Evolutionary conservation across 2,888 invertebrate genomes (phyloP), one percentile per base, ranked within the genome.

Genomic region (Leptogaster cylindrica): DNA sequence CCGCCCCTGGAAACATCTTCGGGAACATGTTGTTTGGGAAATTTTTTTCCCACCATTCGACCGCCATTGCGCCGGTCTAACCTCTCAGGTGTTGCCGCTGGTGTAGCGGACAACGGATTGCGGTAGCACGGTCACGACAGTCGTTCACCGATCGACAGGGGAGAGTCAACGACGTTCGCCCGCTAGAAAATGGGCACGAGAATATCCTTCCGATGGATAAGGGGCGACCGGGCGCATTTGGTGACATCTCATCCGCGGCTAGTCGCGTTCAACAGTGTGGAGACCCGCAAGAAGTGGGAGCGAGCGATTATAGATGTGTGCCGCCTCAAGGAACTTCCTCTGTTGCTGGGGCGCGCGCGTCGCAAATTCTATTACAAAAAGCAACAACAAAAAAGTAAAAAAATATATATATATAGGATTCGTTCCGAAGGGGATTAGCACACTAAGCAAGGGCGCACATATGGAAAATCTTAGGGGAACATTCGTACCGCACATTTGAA

Each of bases 261-360:
- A 70, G 71, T 71, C 72, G 66, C 72, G 72, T 66, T 72, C 77
- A 76, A 76, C 77, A 78, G 75, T 76, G 77, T 74, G 76, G 76
- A 75, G 74, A 74, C 74, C 77, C 78, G 74, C 77, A 77, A 77
- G 72, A 72, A 64, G 27, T 50, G 50, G 63, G 51, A 63, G 44
- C 63, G 20, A n/a, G 46, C 10, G 66, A 64, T 70, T 68, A 70
- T 48, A 61, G 63, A 63, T 64, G 70, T 66, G 66, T 68, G 68
- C 50, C 50, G 65, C 67, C 65, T 70, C 64, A 44, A 68, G 68
- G 67, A 68, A 66, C 31, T 33, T 10, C 70, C 70, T 61, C 31
- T 23, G 46, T 63, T 25, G 14, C 46, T 20, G 65, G 27, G 2
- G 27, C 44, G 39, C 61, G 48, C 61, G 39, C 51, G 61, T 71